phyloP scores from a whole-genome alignment of 2,113 vertebrate species.

The Alethe diademata region DNA sequence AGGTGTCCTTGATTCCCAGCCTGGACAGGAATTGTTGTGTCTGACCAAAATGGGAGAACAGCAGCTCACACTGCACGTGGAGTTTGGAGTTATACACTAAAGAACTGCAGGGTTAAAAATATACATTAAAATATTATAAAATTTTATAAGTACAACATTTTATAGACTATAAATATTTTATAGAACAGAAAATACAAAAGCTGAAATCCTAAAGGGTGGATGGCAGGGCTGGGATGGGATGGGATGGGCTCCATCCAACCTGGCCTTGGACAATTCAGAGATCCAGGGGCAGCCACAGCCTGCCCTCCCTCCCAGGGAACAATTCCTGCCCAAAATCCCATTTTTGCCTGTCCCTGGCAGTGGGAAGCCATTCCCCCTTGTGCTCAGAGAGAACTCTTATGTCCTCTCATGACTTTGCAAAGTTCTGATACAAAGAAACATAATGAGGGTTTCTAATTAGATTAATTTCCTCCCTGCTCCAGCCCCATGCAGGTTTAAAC shows the following conservation, averaged over 20 bases:
- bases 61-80: rapidly evolving
- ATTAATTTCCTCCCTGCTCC: neutral
- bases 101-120: rapidly evolving
- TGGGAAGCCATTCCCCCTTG: neutral
- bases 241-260: neutral
- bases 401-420: neutral
- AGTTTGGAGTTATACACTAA: rapidly evolving
- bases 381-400: neutral
- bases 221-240: too few relatives aligned
- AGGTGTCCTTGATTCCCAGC: neutral
- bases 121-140: neutral
- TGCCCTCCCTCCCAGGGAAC: neutral
- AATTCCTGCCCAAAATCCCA: rapidly evolving
- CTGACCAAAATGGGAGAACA: rapidly evolving
- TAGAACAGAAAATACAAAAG: too few relatives aligned
- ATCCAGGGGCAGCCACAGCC: neutral
- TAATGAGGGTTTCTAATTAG: neutral
- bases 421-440: neutral
- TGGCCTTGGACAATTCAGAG: neutral
- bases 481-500: neutral
- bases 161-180: too few relatives aligned
- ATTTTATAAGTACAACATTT: too few relatives aligned
- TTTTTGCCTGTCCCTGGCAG: neutral
- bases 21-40: neutral
- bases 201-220: too few relatives aligned